phyloP scores from a whole-genome alignment of 2,888 invertebrate species.

The Rosalia funebris region DNA sequence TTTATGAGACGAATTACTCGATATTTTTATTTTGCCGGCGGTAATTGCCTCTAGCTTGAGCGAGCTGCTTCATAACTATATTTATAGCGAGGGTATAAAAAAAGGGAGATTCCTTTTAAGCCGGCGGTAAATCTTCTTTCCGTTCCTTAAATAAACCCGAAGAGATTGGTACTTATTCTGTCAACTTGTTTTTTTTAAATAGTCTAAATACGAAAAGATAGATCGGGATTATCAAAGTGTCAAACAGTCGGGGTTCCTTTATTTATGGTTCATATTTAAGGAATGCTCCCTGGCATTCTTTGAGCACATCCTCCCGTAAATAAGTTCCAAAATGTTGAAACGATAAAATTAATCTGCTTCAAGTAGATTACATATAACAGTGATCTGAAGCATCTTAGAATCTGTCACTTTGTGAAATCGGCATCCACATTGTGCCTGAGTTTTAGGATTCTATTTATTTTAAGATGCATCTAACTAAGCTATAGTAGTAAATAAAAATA shows the following conservation, averaged over 20 bases:
- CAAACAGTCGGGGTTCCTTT: neutral
- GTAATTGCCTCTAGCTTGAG: conserved; percentile 6
- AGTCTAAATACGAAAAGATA: neutral
- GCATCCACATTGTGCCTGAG: no score
- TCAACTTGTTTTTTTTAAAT: conserved; percentile 11
- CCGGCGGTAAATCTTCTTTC: neutral
- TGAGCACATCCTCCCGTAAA: neutral
- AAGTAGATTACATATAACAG: no score
- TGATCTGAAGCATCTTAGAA: no score
- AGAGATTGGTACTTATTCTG: conserved; percentile 12
- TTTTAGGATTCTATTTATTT: no score
- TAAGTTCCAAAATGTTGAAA: neutral
- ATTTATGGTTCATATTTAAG: neutral
- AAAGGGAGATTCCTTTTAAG: conserved; percentile 2
- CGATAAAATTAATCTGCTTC: no score
- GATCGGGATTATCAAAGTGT: conserved; percentile 3
- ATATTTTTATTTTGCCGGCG: neutral
- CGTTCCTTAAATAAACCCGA: conserved; percentile 8
- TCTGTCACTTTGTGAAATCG: no score
- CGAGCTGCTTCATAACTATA: conserved; percentile 12
- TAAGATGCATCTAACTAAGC: no score
- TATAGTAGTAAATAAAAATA: no score
- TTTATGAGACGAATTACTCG: conserved; percentile 16
- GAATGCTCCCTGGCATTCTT: no score
- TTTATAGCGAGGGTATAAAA: conserved; percentile 11